A percentile compares a stretch with the other conserved stretches of the same genome.
Evolutionary conservation across 2,888 invertebrate genomes (phyloP).

Genomic region (Heteropelma amictum): DNA sequence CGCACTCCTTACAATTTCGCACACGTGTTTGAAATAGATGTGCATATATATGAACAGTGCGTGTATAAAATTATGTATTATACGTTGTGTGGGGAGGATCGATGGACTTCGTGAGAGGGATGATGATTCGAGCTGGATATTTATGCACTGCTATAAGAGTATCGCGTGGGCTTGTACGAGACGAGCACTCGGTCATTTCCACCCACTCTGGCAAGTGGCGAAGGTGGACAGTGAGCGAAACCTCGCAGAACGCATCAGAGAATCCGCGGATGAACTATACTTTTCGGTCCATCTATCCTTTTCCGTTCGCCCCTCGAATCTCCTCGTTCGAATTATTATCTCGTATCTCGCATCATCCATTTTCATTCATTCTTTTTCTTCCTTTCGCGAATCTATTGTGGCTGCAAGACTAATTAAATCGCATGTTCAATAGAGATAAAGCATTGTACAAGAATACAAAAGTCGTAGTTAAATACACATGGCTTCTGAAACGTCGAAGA

Average conservation of each 20-base stretch:
- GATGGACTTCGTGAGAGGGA: conserved; percentile 39
- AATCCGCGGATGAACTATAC: conserved; percentile 21
- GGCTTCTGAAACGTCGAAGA: no score
- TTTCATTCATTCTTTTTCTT: no score
- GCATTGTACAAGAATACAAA: no score
- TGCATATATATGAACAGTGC: background rate
- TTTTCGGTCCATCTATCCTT: conserved; percentile 3
- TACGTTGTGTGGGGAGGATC: no score
- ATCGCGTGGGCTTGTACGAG: conserved; percentile 47
- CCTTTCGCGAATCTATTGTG: no score
- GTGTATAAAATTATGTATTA: conserved; percentile 35
- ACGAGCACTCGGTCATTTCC: conserved; percentile 53
- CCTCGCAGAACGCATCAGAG: conserved; percentile 3
- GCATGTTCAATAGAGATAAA: no score
- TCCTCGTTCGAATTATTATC: conserved; percentile 22
- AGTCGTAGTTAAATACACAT: no score
- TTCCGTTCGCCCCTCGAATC: background rate
- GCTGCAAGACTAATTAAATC: no score
- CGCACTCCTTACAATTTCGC: background rate
- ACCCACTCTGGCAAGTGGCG: conserved; percentile 48
- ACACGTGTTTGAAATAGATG: background rate
- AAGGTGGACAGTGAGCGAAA: conserved; percentile 54
- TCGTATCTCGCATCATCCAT: no score
- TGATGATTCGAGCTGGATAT: conserved; percentile 44
- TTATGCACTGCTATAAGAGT: conserved; percentile 41